Evolutionary conservation across 92 coral and sea anemone genomes (phyloP).

Genomic region (Siderastrea siderea): DNA sequence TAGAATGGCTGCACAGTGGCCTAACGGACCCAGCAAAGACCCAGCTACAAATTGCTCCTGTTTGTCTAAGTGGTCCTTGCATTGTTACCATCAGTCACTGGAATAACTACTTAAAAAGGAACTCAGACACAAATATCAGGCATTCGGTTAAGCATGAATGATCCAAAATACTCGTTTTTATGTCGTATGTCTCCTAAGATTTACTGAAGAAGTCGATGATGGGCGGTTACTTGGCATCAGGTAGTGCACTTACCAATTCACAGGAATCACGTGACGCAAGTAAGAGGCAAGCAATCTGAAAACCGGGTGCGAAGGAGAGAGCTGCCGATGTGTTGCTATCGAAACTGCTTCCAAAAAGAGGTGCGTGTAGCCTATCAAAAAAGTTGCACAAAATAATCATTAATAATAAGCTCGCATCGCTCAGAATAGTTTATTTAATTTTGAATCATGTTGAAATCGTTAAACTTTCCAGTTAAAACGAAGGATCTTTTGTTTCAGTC

Average conservation of each 20-base stretch:
- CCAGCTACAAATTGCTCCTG: no score
- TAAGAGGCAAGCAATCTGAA: conserved; percentile 95
- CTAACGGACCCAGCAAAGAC: no score
- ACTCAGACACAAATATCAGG: no score
- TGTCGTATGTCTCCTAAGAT: background rate
- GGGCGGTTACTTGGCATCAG: background rate
- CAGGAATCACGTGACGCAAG: conserved; percentile 87
- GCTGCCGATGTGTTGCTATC: conserved; percentile 95
- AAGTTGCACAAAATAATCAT: background rate
- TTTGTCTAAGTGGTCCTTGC: no score
- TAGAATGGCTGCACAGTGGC: no score
- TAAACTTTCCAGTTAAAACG: no score
- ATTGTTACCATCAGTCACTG: no score
- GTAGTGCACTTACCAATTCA: conserved; percentile 79
- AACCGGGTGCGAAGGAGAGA: conserved; percentile 98
- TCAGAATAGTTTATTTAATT: no score
- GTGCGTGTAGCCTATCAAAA: conserved; percentile 82
- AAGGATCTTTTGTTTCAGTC: no score
- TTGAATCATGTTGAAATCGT: no score
- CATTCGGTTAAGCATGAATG: no score
- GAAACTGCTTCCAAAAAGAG: conserved; percentile 87
- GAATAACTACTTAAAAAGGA: no score
- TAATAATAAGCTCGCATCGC: background rate
- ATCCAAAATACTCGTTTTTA: background rate
- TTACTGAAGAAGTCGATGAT: background rate